phyloP scores from a whole-genome alignment of 1,140 invertebrate species.

The Cydia strobilella region DNA sequence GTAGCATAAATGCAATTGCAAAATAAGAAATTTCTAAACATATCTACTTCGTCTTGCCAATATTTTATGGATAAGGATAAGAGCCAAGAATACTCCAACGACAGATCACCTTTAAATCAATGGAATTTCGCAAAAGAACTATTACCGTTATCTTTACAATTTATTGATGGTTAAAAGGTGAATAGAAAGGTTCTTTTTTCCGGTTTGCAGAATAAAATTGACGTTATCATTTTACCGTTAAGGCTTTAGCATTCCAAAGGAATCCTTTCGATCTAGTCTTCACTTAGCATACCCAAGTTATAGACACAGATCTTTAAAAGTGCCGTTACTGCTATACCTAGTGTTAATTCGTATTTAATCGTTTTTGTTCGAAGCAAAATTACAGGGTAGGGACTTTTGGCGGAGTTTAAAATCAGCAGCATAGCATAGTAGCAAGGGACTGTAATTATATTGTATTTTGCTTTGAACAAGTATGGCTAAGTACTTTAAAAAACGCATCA shows the following conservation, averaged over 20 bases:
- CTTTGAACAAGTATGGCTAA: too few relatives aligned
- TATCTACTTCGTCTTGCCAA: neutral
- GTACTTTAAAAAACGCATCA: too few relatives aligned
- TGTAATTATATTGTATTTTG: too few relatives aligned
- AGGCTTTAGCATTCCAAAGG: neutral
- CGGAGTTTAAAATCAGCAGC: too few relatives aligned
- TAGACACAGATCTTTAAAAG: too few relatives aligned
- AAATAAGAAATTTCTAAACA: slow-evolving; percentile 2
- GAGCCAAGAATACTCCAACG: neutral
- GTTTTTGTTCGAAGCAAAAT: too few relatives aligned
- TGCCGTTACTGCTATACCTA: too few relatives aligned
- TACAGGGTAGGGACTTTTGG: too few relatives aligned
- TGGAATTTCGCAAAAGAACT: neutral
- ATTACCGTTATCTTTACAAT: slow-evolving; percentile 12
- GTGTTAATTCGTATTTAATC: too few relatives aligned
- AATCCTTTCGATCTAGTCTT: neutral
- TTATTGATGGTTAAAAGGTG: slow-evolving; percentile 13
- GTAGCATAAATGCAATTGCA: neutral
- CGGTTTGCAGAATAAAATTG: neutral
- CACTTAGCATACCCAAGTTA: neutral
- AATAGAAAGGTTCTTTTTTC: neutral
- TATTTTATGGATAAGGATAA: neutral
- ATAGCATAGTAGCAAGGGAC: too few relatives aligned
- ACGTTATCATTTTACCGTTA: neutral
- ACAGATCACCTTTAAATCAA: neutral